These are phyloP conservation scores for Apamea monoglypha DNA, from an alignment of 2,888 invertebrate genomes.

Conservation along the genomic window DNA sequence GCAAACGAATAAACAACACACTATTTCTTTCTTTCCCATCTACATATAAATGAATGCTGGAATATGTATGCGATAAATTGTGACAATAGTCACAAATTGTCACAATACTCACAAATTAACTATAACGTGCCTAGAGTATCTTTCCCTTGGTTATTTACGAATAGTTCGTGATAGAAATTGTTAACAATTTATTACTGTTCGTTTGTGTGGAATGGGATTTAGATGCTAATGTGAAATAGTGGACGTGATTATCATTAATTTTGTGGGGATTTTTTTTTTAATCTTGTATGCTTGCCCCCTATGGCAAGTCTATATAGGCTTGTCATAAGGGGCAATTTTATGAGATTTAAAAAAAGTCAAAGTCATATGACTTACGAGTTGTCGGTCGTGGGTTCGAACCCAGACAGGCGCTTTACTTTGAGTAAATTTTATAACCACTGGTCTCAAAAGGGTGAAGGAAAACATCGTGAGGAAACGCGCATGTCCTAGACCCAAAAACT, in stretches of 20 bases:
- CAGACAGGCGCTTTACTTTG: too few relatives aligned
- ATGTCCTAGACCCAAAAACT: too few relatives aligned
- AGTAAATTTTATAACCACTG: background rate
- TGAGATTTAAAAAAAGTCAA: too few relatives aligned
- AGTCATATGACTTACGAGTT: too few relatives aligned
- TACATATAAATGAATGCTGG: conserved; percentile 51
- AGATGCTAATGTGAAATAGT: conserved; percentile 35
- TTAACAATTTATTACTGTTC: conserved; percentile 52
- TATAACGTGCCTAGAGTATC: conserved; percentile 43
- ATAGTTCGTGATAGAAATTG: conserved; percentile 52
- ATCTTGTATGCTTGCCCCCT: too few relatives aligned
- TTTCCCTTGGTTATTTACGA: conserved; percentile 52
- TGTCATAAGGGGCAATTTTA: too few relatives aligned
- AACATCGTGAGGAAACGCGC: too few relatives aligned
- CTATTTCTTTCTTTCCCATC: conserved; percentile 40
- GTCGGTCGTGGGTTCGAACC: too few relatives aligned
- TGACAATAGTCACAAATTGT: conserved; percentile 49
- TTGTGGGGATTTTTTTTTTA: background rate
- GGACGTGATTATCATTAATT: conserved; percentile 47
- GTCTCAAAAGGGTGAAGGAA: background rate
- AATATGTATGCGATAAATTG: conserved; percentile 39
- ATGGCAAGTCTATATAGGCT: too few relatives aligned
- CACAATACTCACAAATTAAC: conserved; percentile 55
- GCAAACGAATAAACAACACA: conserved; percentile 41
- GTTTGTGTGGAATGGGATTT: conserved; percentile 34